Evolutionary conservation across 2,797 vertebrate genomes (phyloP), one percentile per base, ranked within the genome.

Genomic region (Selene dorsalis): DNA sequence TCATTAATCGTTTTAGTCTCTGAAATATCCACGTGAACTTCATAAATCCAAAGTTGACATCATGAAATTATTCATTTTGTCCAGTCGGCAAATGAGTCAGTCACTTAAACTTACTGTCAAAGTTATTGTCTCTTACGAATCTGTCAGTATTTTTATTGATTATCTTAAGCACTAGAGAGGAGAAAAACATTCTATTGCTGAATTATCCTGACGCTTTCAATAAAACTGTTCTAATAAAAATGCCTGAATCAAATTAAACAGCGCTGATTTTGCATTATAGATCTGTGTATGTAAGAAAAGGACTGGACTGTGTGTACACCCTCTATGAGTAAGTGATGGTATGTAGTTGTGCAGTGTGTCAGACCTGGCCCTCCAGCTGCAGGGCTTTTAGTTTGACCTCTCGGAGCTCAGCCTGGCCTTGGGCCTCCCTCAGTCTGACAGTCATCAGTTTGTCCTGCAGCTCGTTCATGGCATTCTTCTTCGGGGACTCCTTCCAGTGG

Each of bases 401-500:
- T 22, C 96, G 89, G 59, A 97, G 95, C 79, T 98, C 97, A 0
- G 96, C 97, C 88, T 97, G 96, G 8, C 96, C 96, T 91, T 97
- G 96, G 3, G 96, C 96, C 89, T 98, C 97, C 20, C 96, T 94
- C 83, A 98, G 94, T 20, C 96, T 94, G 39, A 96, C 90, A 0
- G 93, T 95, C 97, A 98, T 97, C 90, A 97, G 93, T 77, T 97
- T 97, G 81, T 98, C 97, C 90, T 98, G 97, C 85, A 98, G 93
- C 86, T 97, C 96, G 30, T 95, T 95, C 91, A 96, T 89, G 0
- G 96, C 95, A 58, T 96, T 95, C 90, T 97, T 97, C 88, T 97
- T 96, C 0, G 97, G 97, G 13, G 97, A 98, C 48, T 98, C 97
- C 89, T 98, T 98, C 97, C 97, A 98, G 89, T 97, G 96, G 53